These are phyloP conservation scores for Marcusenius ussheri DNA, from an alignment of 2,113 vertebrate genomes.

Conservation along the genomic window DNA sequence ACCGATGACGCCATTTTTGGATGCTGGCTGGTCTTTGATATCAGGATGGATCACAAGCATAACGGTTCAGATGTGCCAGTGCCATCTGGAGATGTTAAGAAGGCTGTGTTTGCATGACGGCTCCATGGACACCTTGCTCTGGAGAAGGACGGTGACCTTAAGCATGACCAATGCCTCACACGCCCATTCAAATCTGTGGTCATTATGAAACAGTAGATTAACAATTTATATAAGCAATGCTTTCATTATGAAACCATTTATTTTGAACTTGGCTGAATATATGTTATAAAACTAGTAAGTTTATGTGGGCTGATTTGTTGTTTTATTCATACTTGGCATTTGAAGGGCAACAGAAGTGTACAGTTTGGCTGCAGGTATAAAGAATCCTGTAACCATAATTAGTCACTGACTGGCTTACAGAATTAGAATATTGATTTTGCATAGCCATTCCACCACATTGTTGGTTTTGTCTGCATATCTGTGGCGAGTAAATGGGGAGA, in stretches of 20 bases:
- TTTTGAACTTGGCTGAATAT: neutral
- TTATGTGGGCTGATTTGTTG: neutral
- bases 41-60: neutral
- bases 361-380: neutral
- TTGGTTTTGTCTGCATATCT: neutral
- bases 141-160: neutral
- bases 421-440: neutral
- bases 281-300: neutral
- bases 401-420: neutral
- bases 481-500: neutral
- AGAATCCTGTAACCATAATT: neutral
- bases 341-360: neutral
- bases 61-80: neutral
- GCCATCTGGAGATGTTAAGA: neutral
- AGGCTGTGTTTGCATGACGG: neutral
- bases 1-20: neutral
- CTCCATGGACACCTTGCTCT: neutral
- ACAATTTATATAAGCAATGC: neutral
- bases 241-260: conserved; percentile 4
- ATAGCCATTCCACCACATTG: neutral
- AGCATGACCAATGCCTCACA: neutral
- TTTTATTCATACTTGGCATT: neutral
- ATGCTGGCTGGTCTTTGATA: neutral
- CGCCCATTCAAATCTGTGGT: neutral
- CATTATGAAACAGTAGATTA: neutral